Evolutionary conservation across 2,888 invertebrate species (phyloP), one percentile per base, ranked within the genome.

Genomic region (Apotomis betuletana): DNA sequence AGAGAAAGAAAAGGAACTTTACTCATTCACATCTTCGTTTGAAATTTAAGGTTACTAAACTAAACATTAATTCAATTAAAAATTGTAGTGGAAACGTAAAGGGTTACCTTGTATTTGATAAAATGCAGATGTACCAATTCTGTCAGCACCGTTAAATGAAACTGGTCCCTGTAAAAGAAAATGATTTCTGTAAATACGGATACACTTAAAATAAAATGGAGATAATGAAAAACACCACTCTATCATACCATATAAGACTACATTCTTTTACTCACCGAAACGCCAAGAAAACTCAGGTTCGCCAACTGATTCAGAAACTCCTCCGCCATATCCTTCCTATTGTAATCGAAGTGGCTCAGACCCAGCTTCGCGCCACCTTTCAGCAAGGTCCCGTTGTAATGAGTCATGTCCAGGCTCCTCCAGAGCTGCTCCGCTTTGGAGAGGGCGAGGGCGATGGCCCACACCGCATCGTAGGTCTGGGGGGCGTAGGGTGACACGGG

Each of bases 391-490:
- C 83, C 80, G 61, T 87, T 84, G 3, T 75, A 75, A 4, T 78
- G 79, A 4, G 70, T 74, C 9, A 75, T 74, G n/a, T 78, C 87
- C 62, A 75, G 82, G 77, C 83, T 89, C 13, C 91, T 91, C 93
- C 95, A 95, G 64, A 93, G 89, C 27, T 92, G 90, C 80, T 96
- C 95, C 0, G 96, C 95, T 73, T 94, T 94, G 73, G 94, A 94
- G 67, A 98, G 86, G 0, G 97, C 96, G 38, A 97, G 84, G 0
- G 97, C 97, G 79, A 98, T 97, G 0, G 97, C 96, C 98, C 98
- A 98, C 0, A 98, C 96, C 0, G 98, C 98, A 84, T 98, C 98
- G 85, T 98, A 98, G 0, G 97, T 96, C 82, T 97, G 96, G 0
- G 96, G 95, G 0, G 97, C 96, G 87, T 95, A 97, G 69, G 94